phyloP scores from a whole-genome alignment of 2,113 vertebrate species.

The Nesoenas mayeri region DNA sequence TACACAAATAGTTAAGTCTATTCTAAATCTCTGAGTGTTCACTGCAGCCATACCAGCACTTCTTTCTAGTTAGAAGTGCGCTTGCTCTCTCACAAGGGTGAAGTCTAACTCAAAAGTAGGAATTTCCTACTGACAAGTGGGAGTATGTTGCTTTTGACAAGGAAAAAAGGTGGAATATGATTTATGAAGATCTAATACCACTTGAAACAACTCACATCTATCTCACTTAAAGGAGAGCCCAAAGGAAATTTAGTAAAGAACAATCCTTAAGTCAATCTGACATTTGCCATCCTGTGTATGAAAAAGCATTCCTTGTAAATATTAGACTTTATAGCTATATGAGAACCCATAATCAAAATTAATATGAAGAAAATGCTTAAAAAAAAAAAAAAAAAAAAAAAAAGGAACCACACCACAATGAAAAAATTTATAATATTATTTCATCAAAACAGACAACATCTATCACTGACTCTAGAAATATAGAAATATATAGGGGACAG shows the following conservation, averaged over 20 bases:
- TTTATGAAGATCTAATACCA: slow-evolving; percentile 34
- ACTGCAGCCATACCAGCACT: not conserved
- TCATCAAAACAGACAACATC: not conserved
- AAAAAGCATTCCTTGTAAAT: not conserved
- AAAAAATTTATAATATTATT: not conserved
- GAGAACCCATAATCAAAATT: not conserved
- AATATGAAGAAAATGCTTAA: not conserved
- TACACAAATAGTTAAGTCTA: not conserved
- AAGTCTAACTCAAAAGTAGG: not conserved
- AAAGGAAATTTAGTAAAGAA: slow-evolving; percentile 35
- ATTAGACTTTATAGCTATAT: not conserved
- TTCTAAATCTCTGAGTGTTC: not conserved
- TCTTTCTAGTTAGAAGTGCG: not conserved
- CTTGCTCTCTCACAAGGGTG: not conserved
- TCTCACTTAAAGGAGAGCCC: slow-evolving; percentile 45
- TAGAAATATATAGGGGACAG: not conserved
- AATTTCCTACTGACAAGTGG: not conserved
- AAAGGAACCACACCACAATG: not conserved
- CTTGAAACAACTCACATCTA: slow-evolving; percentile 25
- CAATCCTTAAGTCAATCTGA: slow-evolving; percentile 12
- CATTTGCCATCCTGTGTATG: not conserved
- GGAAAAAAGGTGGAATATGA: slow-evolving; percentile 3
- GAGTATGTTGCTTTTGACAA: slow-evolving; percentile 1
- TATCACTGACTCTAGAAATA: not conserved
- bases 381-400: not conserved